Base-by-base conservation (phyloP, 2,113 vertebrate species). In the Pipra filicauda region DNA sequence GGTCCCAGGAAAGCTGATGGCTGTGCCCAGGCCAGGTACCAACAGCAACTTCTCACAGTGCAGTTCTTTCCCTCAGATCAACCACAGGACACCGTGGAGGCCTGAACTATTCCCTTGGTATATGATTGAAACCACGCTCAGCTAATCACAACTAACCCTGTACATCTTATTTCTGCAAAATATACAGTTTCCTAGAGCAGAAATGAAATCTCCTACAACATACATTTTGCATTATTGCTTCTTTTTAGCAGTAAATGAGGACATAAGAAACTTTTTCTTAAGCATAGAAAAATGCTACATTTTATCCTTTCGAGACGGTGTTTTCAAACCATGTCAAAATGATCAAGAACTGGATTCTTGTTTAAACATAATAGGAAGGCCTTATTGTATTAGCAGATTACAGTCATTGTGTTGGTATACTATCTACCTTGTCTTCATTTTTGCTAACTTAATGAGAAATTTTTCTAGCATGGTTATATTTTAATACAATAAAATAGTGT, bases 391-490 rank as follows among this genome's bases (percentile, higher is more conserved):
- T 94, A 96, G 89, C 75, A 97, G 95, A 96, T 97, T 96, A 85
- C 72, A 94, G 86, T 91, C 87, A 87, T 95, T 97, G 94, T 97
- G 93, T 95, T 93, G 77, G 69, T 95, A 88, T 94, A 93, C 84
- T 97, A 91, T 96, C 96, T 97, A 93, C 89, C 81, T 91, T 93
- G 64, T 92, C 76, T 96, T 97, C 52, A 67, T 96, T 97, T 96
- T 95, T 96, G 67, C 85, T 91, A 90, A 76, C 82, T 88, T 92
- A 97, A 97, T 97, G 93, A 93, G 83, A 96, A 91, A 23, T 79
- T 96, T 95, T 92, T 95, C 80, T 73, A 35, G 28, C 49, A 52
- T 89, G 82, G 81, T 92, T 92, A 27, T 92, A 65, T 94, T 95
- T 95, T 93, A 92, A 71, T 95, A 83, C 69, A 93, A 31, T 82